Percentiles rank a stretch among this genome's conserved stretches.
Conservation (phyloP, 2,113 vertebrate genomes). For the Rhodinocichla rosea region DNA sequence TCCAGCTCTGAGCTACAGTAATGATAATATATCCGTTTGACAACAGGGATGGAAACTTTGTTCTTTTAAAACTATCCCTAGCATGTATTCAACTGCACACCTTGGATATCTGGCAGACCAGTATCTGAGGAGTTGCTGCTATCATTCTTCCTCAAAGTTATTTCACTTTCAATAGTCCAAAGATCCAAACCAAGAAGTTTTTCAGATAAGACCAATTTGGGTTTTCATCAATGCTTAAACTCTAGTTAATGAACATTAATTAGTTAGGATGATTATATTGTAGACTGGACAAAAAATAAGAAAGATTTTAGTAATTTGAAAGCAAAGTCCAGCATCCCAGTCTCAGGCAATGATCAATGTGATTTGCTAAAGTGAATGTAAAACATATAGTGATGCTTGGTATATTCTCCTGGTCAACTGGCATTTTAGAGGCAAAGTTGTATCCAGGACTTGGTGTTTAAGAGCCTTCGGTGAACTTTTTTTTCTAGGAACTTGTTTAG, state of each 20-base stretch:
- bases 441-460: background rate
- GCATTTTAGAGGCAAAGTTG: background rate
- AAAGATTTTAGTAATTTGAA: background rate
- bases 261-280: background rate
- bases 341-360: background rate
- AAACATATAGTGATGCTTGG: background rate
- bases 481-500: background rate
- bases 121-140: background rate
- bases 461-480: background rate
- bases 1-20: slow-evolving; percentile 23
- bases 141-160: background rate
- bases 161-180: background rate
- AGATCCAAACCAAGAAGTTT: background rate
- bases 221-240: background rate
- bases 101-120: background rate
- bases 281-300: background rate
- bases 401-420: background rate
- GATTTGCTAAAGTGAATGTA: background rate
- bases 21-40: slow-evolving; percentile 1
- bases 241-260: background rate
- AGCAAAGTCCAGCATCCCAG: background rate
- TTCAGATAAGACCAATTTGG: background rate
- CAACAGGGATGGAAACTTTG: background rate
- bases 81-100: background rate
- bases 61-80: background rate